phyloP scores from a whole-genome alignment of 2,113 vertebrate genomes.

The Nycticryphes semicollaris region DNA sequence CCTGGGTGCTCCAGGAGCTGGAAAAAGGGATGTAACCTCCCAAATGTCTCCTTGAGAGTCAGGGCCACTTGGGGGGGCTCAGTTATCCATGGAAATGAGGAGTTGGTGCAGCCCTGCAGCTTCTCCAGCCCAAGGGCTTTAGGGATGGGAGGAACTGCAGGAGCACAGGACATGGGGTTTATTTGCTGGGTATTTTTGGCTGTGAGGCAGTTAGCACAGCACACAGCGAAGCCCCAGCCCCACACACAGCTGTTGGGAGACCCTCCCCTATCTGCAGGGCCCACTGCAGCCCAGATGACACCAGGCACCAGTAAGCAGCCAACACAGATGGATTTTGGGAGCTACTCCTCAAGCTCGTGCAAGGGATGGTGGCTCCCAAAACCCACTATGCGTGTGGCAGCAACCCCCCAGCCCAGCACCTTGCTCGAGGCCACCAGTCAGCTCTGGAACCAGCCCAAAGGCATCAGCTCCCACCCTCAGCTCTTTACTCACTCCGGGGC shows the following conservation, averaged over 20 bases:
- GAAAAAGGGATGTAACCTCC: neutral
- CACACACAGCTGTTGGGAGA: accelerated
- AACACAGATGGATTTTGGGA: accelerated
- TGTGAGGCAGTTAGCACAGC: neutral
- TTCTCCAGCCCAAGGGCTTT: neutral
- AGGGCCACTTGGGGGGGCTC: neutral
- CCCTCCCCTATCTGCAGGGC: neutral
- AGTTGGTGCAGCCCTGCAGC: neutral
- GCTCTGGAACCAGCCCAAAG: neutral
- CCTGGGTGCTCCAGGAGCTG: neutral
- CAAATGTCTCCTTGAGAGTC: accelerated
- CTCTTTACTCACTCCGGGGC: neutral
- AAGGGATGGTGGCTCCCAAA: neutral
- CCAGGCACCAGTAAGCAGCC: neutral
- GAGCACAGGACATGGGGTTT: neutral
- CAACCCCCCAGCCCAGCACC: neutral
- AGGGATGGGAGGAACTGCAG: neutral
- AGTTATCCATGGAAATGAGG: accelerated
- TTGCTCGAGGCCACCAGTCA: accelerated
- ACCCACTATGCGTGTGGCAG: neutral
- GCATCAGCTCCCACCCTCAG: neutral
- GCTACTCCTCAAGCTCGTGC: accelerated
- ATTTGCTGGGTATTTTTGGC: accelerated
- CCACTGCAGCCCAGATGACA: accelerated
- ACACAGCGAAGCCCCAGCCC: neutral